Evolutionary conservation across 2,888 invertebrate species (phyloP).

Genomic region (Drosophila bunnanda): DNA sequence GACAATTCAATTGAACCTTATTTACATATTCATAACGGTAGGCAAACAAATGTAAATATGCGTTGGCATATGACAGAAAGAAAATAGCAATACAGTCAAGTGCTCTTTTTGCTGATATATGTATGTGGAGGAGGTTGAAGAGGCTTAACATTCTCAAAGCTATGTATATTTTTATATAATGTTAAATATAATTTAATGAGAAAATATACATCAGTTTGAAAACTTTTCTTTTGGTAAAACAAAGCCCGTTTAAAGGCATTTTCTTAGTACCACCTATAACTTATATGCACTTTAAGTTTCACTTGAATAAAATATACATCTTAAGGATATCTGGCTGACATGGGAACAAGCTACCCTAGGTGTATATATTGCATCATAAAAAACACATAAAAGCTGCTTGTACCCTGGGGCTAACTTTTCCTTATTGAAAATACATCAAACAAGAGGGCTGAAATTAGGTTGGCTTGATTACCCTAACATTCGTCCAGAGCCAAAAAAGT

Average conservation of each 20-base stretch:
- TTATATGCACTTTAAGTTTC: not conserved
- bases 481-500: constrained; percentile 1
- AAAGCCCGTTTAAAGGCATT: too few relatives aligned
- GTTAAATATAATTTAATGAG: too few relatives aligned
- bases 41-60: constrained; percentile 39
- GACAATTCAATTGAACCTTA: constrained; percentile 34
- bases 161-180: not conserved
- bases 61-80: not conserved
- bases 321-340: not conserved
- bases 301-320: not conserved
- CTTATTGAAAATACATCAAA: constrained; percentile 28
- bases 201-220: too few relatives aligned
- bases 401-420: constrained; percentile 7
- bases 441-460: constrained; percentile 1
- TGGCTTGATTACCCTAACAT: constrained; percentile 2
- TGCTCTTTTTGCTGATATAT: not conserved
- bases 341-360: not conserved
- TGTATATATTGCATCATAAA: constrained; percentile 25
- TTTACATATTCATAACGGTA: constrained; percentile 38
- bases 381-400: constrained; percentile 9
- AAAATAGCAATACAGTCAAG: constrained; percentile 13
- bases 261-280: too few relatives aligned
- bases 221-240: too few relatives aligned
- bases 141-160: not conserved
- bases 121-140: too few relatives aligned